phyloP scores from a whole-genome alignment of 2,797 vertebrate genomes.

The Bovichtus variegatus region DNA sequence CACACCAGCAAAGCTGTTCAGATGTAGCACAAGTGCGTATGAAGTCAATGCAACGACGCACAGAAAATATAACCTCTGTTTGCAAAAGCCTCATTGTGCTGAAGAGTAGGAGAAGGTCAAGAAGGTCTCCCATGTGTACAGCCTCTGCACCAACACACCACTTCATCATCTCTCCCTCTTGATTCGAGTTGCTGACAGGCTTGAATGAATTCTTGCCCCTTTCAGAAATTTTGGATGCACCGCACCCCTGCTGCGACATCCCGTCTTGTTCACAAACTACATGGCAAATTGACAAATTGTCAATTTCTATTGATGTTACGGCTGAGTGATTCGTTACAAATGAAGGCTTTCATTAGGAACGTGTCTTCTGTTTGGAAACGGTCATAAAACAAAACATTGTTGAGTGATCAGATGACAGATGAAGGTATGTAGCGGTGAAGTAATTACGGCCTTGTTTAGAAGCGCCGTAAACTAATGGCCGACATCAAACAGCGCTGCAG shows the following conservation, averaged over 20 bases:
- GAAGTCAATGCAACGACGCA: not conserved
- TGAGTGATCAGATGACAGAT: slow-evolving; percentile 48
- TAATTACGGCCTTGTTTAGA: slow-evolving; percentile 61
- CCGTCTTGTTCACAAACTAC: slow-evolving; percentile 28
- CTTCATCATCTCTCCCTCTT: slow-evolving; percentile 32
- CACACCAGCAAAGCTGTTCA: too few relatives aligned
- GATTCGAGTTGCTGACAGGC: slow-evolving; percentile 39
- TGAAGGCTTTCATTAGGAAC: slow-evolving; percentile 43
- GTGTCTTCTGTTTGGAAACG: slow-evolving; percentile 33
- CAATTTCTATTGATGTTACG: slow-evolving; percentile 42
- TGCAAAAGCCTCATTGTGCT: not conserved
- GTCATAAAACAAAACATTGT: slow-evolving; percentile 1
- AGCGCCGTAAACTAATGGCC: slow-evolving; percentile 53
- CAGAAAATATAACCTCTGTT: not conserved
- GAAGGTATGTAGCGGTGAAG: slow-evolving; percentile 41
- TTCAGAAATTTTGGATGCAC: slow-evolving; percentile 7
- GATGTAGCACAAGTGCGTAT: not conserved
- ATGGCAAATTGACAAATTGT: slow-evolving; percentile 63
- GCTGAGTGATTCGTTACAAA: slow-evolving; percentile 59
- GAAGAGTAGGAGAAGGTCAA: not conserved
- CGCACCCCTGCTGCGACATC: slow-evolving; percentile 35
- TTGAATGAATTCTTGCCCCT: slow-evolving; percentile 34
- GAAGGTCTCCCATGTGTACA: slow-evolving; percentile 14
- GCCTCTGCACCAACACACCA: slow-evolving; percentile 8
- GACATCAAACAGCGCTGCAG: slow-evolving; percentile 37